Conservation (phyloP, 2,797 vertebrate species). For the Cyclura pinguis region DNA sequence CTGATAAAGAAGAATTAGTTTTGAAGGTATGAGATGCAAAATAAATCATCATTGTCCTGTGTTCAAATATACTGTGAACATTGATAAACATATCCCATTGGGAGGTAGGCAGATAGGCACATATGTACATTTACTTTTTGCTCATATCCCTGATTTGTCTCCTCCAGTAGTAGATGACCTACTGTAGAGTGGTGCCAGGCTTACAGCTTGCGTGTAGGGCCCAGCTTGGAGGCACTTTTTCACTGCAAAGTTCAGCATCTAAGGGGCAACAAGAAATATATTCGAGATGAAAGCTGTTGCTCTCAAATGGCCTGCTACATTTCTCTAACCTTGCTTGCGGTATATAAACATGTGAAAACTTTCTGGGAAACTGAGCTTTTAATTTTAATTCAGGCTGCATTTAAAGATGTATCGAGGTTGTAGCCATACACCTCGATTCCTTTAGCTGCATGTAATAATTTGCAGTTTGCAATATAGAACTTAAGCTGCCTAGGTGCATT, state of each 20-base stretch:
- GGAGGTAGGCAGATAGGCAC: background rate
- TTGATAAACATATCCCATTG: background rate
- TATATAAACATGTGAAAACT: background rate
- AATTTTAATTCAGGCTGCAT: background rate
- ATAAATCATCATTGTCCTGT: background rate
- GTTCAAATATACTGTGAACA: background rate
- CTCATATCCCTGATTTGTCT: background rate
- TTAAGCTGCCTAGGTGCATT: too few relatives aligned
- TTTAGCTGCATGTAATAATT: background rate
- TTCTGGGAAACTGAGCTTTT: background rate
- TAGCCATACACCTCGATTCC: background rate
- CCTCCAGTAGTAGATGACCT: background rate
- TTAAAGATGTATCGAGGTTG: background rate
- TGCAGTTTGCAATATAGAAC: background rate
- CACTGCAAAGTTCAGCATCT: background rate
- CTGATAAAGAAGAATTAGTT: background rate
- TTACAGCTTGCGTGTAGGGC: too few relatives aligned
- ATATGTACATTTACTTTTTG: background rate
- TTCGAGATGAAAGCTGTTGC: background rate
- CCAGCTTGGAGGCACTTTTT: background rate
- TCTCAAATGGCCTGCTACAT: background rate
- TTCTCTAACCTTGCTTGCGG: background rate
- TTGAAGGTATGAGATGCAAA: background rate
- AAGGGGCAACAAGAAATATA: background rate
- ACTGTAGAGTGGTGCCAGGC: background rate